Percentiles rank a stretch among this genome's conserved stretches.
These are phyloP conservation scores for Ceriagrion tenellum DNA, from an alignment of 2,888 invertebrate genomes.

Conservation along the genomic window DNA sequence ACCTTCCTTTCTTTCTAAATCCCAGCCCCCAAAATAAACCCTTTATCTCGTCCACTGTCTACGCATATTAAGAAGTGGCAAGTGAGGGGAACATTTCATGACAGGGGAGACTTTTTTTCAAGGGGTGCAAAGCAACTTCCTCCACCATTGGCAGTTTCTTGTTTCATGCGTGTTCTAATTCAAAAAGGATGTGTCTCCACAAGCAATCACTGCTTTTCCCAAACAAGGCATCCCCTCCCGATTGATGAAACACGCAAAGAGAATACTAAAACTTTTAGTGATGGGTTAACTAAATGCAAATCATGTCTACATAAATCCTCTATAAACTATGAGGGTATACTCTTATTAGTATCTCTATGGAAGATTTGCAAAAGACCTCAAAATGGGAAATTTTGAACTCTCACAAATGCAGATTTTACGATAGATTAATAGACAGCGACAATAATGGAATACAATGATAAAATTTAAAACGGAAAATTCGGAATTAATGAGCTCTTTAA, in stretches of 20 bases:
- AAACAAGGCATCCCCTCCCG: not conserved
- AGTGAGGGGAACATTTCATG: not conserved
- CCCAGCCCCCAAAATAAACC: conserved; percentile 26
- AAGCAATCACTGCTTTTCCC: not conserved
- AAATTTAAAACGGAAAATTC: no score
- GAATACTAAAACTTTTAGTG: no score
- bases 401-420: no score
- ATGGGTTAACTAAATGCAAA: no score
- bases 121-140: not conserved
- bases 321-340: no score
- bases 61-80: conserved; percentile 30
- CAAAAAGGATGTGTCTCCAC: not conserved
- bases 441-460: no score
- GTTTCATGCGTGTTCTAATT: conserved; percentile 28
- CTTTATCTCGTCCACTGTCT: not conserved
- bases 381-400: no score
- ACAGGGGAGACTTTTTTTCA: not conserved
- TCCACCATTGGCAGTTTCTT: not conserved
- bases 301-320: no score
- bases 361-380: no score
- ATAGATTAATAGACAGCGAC: no score
- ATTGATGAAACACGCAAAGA: not conserved
- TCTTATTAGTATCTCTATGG: no score
- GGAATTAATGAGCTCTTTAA: no score
- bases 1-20: conserved; percentile 38